Conservation (phyloP, 2,113 vertebrate species). For the Barbus barbus region DNA sequence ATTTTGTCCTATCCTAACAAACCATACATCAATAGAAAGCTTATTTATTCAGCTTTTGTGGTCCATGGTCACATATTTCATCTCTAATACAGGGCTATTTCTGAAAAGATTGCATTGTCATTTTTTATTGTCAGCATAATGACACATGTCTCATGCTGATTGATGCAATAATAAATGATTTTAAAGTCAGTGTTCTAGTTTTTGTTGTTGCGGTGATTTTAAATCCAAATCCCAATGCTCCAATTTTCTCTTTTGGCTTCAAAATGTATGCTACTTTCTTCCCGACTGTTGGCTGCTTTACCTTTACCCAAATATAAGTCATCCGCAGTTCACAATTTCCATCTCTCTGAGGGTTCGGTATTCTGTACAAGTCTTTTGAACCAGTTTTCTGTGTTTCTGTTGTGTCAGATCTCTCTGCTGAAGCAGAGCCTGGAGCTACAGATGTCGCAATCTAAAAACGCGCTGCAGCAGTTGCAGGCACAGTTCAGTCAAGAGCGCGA, state of each 20-base stretch:
- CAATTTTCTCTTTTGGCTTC: not conserved
- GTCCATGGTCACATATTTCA: no score
- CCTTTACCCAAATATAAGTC: not conserved
- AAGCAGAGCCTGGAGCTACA: slow-evolving; percentile 99
- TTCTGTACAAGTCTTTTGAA: not conserved
- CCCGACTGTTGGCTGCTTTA: not conserved
- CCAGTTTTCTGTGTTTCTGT: slow-evolving; percentile 33
- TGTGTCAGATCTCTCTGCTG: slow-evolving; percentile 89
- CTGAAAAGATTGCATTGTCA: not conserved
- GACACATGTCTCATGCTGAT: slow-evolving; percentile 10
- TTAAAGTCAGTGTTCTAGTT: no score
- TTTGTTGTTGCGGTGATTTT: not conserved
- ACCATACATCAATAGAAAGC: no score
- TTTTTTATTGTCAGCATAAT: not conserved
- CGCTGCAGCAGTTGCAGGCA: slow-evolving; percentile 92
- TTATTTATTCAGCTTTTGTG: no score
- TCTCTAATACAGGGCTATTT: not conserved
- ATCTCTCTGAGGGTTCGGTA: not conserved
- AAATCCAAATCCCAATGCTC: not conserved
- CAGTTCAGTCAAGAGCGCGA: slow-evolving; percentile 95
- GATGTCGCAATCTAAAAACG: slow-evolving; percentile 92
- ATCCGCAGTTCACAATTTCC: not conserved
- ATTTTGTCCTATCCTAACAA: no score
- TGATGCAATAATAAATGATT: not conserved
- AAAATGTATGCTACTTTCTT: not conserved